Evolutionary conservation across 1,140 invertebrate genomes (phyloP).

Genomic region (Aradophagus sp.): DNA sequence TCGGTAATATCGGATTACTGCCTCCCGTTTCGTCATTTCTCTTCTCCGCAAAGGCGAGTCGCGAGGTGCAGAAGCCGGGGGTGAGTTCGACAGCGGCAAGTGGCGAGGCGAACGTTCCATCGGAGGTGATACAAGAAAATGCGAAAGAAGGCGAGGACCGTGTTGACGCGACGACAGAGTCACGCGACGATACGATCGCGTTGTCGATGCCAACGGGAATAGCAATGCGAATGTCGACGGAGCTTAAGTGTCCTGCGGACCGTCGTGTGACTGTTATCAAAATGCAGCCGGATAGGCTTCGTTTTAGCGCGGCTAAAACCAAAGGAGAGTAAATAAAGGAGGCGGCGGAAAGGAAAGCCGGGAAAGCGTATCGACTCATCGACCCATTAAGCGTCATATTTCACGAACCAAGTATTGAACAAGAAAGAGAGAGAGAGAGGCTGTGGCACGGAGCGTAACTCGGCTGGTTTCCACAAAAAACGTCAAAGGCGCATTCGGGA

Average conservation of each 20-base stretch:
- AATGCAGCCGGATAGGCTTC: constrained; percentile 17
- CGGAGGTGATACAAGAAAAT: too few relatives aligned
- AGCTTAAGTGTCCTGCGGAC: constrained; percentile 33
- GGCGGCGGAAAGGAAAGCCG: constrained; percentile 33
- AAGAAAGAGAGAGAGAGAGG: constrained; percentile 14
- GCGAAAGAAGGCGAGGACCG: background rate
- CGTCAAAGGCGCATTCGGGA: constrained; percentile 19
- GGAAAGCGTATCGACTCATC: constrained; percentile 57
- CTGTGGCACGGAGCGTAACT: too few relatives aligned
- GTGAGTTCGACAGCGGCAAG: too few relatives aligned
- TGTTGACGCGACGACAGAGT: constrained; percentile 23
- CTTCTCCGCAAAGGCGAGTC: constrained; percentile 5
- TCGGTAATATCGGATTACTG: constrained; percentile 69
- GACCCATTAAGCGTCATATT: constrained; percentile 63
- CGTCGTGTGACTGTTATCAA: constrained; percentile 37
- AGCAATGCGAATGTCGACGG: constrained; percentile 58
- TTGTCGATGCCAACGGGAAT: constrained; percentile 49
- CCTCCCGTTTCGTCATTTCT: constrained; percentile 45
- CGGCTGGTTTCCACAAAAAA: too few relatives aligned
- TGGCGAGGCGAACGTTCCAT: too few relatives aligned
- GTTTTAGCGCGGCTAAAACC: constrained; percentile 1
- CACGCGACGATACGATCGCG: too few relatives aligned
- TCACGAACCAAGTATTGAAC: constrained; percentile 46
- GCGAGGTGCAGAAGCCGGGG: too few relatives aligned
- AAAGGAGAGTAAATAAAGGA: constrained; percentile 35